These are phyloP conservation scores for Mastomys coucha DNA, from an alignment of 2,113 vertebrate genomes.

Conservation along the genomic window DNA sequence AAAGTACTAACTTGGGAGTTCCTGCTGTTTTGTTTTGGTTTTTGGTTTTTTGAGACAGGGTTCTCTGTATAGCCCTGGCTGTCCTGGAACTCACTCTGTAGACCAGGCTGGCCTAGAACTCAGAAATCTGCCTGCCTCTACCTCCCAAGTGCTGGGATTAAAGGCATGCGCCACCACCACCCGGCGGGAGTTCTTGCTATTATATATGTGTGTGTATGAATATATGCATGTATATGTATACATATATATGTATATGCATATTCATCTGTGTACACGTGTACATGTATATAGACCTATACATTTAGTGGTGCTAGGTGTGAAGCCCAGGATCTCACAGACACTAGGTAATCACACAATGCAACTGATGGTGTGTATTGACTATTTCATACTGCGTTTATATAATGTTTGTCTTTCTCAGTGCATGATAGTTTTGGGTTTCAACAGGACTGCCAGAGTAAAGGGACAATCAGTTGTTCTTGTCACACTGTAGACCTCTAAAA, in stretches of 20 bases:
- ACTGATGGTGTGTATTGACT: not conserved
- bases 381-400: not conserved
- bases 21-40: no score
- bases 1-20: slow-evolving; percentile 53
- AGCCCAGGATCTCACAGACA: not conserved
- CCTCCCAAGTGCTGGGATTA: no score
- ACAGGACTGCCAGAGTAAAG: not conserved
- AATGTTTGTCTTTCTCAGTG: not conserved
- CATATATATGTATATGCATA: no score
- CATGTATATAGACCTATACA: not conserved
- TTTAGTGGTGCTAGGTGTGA: not conserved
- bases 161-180: no score
- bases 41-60: no score
- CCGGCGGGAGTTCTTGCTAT: no score
- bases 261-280: not conserved
- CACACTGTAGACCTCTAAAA: not conserved
- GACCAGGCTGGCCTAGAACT: no score
- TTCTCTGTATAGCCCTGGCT: no score
- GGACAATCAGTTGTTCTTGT: not conserved
- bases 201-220: accelerated
- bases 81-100: no score
- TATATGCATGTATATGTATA: not conserved
- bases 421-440: not conserved
- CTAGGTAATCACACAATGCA: not conserved
- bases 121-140: no score